These are phyloP conservation scores for Emmelina monodactyla DNA, from an alignment of 2,888 invertebrate genomes.

Conservation along the genomic window DNA sequence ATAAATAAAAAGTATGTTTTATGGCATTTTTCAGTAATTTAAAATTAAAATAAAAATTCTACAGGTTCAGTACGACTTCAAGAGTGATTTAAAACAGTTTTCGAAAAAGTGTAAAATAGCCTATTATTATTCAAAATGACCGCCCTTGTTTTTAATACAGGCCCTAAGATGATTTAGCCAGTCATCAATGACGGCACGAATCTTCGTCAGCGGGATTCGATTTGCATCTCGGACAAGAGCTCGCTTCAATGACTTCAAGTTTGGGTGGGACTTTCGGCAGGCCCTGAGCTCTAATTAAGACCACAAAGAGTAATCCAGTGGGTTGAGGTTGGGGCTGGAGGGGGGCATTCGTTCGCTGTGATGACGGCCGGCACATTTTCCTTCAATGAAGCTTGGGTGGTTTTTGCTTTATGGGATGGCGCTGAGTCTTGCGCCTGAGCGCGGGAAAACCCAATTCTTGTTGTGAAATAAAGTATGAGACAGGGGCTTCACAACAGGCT, in stretches of 20 bases:
- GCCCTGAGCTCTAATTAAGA: constrained; percentile 5
- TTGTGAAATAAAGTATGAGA: background rate
- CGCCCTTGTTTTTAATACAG: background rate
- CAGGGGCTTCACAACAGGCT: no score
- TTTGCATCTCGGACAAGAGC: constrained; percentile 1
- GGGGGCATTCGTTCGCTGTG: background rate
- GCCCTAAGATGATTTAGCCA: constrained; percentile 2
- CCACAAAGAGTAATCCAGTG: background rate
- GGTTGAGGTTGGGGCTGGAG: background rate
- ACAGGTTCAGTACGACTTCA: no score
- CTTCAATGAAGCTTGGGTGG: background rate
- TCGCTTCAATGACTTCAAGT: constrained; percentile 3
- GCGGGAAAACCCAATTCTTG: background rate
- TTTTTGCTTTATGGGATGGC: background rate
- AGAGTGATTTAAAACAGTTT: no score
- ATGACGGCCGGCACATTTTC: background rate
- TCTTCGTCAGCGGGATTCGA: constrained; percentile 5
- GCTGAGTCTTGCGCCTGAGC: no score
- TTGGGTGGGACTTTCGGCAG: constrained; percentile 7
- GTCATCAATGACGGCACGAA: constrained; percentile 6
- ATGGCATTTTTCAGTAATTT: no score
- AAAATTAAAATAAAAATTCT: no score
- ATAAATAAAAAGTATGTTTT: no score
- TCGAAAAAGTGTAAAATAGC: no score
- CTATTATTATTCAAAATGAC: no score